Evolutionary conservation across 2,113 vertebrate genomes (phyloP).

Genomic region (Pipra filicauda): DNA sequence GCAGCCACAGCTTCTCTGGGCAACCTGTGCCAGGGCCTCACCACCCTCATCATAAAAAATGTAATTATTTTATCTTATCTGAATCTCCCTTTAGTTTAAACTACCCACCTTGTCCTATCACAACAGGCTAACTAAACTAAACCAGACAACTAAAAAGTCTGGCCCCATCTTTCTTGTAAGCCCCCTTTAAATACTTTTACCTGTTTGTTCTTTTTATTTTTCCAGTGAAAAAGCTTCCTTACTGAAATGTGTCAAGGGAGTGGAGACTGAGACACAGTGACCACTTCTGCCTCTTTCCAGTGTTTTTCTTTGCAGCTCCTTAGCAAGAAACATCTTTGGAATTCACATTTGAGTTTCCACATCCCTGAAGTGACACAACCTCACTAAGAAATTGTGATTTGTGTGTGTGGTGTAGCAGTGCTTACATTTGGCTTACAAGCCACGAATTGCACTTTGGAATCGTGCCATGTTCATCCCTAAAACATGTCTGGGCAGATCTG

Average conservation of each 20-base stretch:
- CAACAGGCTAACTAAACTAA: not conserved
- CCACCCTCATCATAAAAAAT: not conserved
- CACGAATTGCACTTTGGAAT: rapidly evolving
- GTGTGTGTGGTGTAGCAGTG: not conserved
- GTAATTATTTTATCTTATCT: no score
- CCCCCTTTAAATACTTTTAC: not conserved
- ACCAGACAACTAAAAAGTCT: not conserved
- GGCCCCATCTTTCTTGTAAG: not conserved
- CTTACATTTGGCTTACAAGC: rapidly evolving
- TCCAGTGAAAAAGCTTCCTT: not conserved
- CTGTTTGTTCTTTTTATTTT: not conserved
- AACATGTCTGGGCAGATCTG: not conserved
- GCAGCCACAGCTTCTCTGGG: not conserved
- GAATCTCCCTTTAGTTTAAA: not conserved
- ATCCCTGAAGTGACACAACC: not conserved
- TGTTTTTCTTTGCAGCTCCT: not conserved
- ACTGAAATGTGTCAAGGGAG: rapidly evolving
- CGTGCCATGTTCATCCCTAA: rapidly evolving
- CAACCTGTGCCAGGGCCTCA: not conserved
- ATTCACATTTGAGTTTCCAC: not conserved
- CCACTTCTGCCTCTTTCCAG: not conserved
- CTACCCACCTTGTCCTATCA: not conserved
- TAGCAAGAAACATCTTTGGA: not conserved
- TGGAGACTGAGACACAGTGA: not conserved
- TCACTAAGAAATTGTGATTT: rapidly evolving